Percentiles rank a stretch among this genome's conserved stretches.
Evolutionary conservation across 2,113 vertebrate species (phyloP).

Genomic region (Miniopterus natalensis): DNA sequence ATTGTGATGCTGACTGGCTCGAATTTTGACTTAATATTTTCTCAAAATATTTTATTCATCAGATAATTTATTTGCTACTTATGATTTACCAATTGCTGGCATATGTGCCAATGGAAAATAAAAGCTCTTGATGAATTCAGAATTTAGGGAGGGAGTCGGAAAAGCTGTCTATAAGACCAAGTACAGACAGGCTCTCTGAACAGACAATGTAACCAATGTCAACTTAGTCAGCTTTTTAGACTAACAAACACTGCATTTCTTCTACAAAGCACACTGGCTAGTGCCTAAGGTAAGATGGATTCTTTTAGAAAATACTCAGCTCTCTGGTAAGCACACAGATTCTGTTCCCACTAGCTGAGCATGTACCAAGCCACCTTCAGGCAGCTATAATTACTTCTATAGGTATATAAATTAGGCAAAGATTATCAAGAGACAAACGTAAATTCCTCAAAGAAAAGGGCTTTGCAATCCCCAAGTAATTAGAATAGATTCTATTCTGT

Average conservation of each 20-base stretch:
- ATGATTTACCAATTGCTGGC: background rate
- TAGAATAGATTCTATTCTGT: background rate
- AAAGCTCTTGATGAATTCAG: background rate
- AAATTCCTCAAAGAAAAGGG: background rate
- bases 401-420: conserved; percentile 12
- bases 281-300: background rate
- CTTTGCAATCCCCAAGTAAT: background rate
- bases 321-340: background rate
- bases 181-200: background rate
- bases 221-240: background rate
- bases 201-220: background rate
- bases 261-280: background rate
- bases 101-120: background rate
- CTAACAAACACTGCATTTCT: background rate
- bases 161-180: background rate
- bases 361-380: background rate
- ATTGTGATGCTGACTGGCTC: background rate
- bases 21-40: conserved; percentile 18
- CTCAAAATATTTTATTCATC: conserved; percentile 25
- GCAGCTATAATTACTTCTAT: background rate
- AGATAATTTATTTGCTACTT: background rate
- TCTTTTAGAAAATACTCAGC: background rate
- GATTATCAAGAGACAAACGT: background rate
- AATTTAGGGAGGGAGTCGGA: background rate
- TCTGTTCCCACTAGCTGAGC: background rate